Evolutionary conservation across 2,888 invertebrate genomes (phyloP), one percentile per base, ranked within the genome.

Genomic region (Erynnis tages): DNA sequence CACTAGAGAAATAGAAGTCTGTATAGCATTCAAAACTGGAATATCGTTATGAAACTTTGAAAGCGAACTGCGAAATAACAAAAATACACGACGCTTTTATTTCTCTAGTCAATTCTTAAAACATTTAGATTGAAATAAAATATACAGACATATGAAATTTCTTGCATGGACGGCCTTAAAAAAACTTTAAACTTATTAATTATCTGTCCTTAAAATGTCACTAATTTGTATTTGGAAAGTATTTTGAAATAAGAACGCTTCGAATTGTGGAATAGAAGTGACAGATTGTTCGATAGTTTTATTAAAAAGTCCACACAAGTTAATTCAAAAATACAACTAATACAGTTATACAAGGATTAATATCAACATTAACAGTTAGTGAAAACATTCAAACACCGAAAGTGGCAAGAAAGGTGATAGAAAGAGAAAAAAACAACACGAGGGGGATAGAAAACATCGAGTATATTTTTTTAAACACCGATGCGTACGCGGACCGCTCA

Each of bases 311-410:
- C 27, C 49, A 54, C 40, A 47, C 50, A 58, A 54, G 17, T 25
- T 44, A 27, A 38, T 44, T 52, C 58, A 58, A 44, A 37, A 56
- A 47, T 56, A 69, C 57, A 66, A 65, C 67, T 70, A 76, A 73
- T 65, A 63, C 64, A 64, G 66, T 69, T 60, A 65, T 71, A 74
- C 57, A 56, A 59, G 76, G 69, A 73, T 56, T 76, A 71, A 78
- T 82, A 86, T 87, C 85, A 85, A 88, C 85, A 88, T 88, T 88
- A 88, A 88, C 87, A 88, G 87, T 87, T 88, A 88, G 87, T 88
- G 88, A 87, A 86, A 87, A 88, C 88, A 88, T 88, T 82, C 87
- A 87, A 76, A 88, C 88, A 88, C 81, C 82, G 83, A 82, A 69
- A 85, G 84, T 86, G 87, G 84, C 83, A 84, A 81, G 79, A 81